Evolutionary conservation across 2,888 invertebrate genomes (phyloP).

Genomic region (Pteria penguin): DNA sequence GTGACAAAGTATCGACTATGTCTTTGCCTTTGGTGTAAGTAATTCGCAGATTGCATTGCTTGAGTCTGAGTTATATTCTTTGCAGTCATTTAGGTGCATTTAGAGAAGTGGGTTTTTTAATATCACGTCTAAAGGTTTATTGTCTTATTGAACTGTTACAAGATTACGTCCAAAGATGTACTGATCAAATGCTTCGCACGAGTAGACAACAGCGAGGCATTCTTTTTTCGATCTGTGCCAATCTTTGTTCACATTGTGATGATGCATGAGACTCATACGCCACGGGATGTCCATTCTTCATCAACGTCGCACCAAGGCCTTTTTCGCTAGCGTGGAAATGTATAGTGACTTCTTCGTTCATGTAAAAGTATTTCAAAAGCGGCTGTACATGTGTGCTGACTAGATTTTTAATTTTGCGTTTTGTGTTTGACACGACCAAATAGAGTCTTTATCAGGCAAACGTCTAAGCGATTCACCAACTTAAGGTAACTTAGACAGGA

Average conservation of each 20-base stretch:
- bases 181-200: conserved; percentile 44
- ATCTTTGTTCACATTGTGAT: no score
- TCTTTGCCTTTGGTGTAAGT: conserved; percentile 37
- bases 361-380: conserved; percentile 40
- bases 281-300: no score
- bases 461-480: conserved; percentile 33
- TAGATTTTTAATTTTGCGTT: conserved; percentile 36
- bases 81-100: no score
- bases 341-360: no score
- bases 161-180: conserved; percentile 43
- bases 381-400: conserved; percentile 31
- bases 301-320: conserved; percentile 45
- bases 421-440: conserved; percentile 23
- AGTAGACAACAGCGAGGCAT: conserved; percentile 46
- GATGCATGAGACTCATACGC: no score
- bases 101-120: no score
- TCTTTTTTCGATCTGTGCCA: no score
- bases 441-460: conserved; percentile 23
- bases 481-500: conserved; percentile 32
- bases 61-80: no score
- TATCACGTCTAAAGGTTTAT: conserved; percentile 47
- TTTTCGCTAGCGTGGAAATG: conserved; percentile 38
- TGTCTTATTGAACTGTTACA: conserved; percentile 41
- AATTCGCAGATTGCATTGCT: conserved; percentile 30
- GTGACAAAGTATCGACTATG: conserved; percentile 51